phyloP scores from a whole-genome alignment of 2,113 vertebrate species.

The Malurus melanocephalus region DNA sequence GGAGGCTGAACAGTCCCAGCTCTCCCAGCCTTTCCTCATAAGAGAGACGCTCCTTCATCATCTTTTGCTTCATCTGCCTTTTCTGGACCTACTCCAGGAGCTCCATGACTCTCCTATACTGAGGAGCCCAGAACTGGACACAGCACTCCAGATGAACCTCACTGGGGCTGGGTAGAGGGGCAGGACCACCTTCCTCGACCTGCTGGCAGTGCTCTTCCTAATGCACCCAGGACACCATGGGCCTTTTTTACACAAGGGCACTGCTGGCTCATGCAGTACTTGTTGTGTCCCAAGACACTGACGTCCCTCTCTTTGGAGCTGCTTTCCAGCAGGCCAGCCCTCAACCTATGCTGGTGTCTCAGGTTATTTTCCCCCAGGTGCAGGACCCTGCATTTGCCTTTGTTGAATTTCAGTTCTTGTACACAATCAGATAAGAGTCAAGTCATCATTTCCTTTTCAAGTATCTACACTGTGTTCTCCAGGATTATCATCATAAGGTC shows the following conservation, averaged over 20 bases:
- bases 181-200: background rate
- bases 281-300: background rate
- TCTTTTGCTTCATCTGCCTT: background rate
- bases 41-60: background rate
- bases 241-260: no score
- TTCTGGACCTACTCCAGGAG: rapidly evolving
- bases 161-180: background rate
- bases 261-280: background rate
- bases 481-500: background rate
- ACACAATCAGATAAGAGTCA: background rate
- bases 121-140: background rate
- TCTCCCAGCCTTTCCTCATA: background rate
- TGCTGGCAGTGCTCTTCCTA: background rate
- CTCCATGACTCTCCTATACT: background rate
- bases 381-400: background rate
- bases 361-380: background rate
- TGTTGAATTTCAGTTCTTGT: background rate
- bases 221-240: background rate
- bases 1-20: background rate
- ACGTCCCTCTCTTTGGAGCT: background rate
- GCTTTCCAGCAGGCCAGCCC: background rate
- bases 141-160: background rate
- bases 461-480: background rate
- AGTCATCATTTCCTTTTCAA: background rate
- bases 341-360: background rate